Evolutionary conservation across 2,888 invertebrate genomes (phyloP).

Genomic region (Holacanthella duospinosa): DNA sequence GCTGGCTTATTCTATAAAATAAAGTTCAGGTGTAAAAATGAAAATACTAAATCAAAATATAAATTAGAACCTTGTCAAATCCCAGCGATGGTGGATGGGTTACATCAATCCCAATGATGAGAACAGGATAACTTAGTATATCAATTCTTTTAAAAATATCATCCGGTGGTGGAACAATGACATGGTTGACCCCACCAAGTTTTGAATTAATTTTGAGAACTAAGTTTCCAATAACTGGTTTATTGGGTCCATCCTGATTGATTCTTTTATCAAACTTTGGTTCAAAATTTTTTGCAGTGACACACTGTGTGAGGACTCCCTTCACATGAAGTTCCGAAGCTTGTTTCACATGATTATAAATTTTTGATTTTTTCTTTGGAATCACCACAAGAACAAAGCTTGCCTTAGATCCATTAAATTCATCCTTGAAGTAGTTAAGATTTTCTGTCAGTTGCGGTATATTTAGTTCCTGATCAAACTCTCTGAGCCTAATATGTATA

Average conservation of each 20-base stretch:
- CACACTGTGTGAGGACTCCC: conserved; percentile 41
- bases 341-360: conserved; percentile 23
- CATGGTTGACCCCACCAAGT: conserved; percentile 42
- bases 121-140: conserved; percentile 42
- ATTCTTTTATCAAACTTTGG: conserved; percentile 34
- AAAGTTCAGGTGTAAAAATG: background rate
- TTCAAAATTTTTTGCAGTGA: conserved; percentile 33
- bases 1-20: too few species aligned
- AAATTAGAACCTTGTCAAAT: too few species aligned
- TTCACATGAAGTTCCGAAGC: conserved; percentile 19
- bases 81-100: conserved; percentile 59
- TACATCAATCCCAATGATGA: conserved; percentile 80
- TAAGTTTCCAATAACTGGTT: conserved; percentile 31
- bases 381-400: background rate
- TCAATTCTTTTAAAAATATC: conserved; percentile 8
- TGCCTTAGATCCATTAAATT: background rate
- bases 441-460: background rate
- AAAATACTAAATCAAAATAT: background rate
- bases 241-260: too few species aligned
- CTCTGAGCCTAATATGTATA: background rate
- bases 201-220: conserved; percentile 43
- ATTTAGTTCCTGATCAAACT: background rate
- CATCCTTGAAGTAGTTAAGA: background rate
- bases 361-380: conserved; percentile 9
- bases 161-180: conserved; percentile 17